Conservation (phyloP, 2,113 vertebrate genomes). For the Cepphus grylle region DNA sequence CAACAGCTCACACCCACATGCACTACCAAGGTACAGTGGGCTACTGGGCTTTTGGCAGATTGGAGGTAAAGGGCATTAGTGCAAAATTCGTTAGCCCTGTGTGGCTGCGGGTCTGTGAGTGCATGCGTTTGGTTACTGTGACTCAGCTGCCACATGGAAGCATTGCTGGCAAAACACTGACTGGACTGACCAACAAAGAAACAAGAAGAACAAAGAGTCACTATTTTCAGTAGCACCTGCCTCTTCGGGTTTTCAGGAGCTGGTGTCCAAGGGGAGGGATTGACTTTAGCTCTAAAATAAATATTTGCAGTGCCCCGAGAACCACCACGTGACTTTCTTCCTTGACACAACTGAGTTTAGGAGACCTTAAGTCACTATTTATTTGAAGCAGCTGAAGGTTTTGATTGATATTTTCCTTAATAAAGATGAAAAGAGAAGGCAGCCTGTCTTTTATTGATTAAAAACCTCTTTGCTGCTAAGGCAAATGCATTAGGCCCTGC, state of each 20-base stretch:
- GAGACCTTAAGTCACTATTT: background rate
- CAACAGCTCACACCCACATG: background rate
- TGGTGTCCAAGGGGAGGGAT: background rate
- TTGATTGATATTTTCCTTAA: background rate
- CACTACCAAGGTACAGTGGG: fast-evolving
- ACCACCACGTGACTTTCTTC: background rate
- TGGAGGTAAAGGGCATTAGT: background rate
- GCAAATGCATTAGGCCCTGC: background rate
- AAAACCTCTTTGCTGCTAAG: background rate
- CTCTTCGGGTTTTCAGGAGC: background rate
- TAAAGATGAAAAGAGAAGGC: slow-evolving; percentile 4
- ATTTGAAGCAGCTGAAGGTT: background rate
- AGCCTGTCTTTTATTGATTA: background rate
- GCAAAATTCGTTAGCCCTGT: background rate
- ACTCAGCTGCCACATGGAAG: background rate
- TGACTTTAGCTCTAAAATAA: background rate
- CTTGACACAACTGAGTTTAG: background rate
- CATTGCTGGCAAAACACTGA: background rate
- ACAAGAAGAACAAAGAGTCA: background rate
- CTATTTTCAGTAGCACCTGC: background rate
- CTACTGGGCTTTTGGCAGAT: background rate
- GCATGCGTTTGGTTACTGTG: background rate
- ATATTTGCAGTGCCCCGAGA: background rate
- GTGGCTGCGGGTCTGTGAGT: fast-evolving
- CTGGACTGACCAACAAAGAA: background rate